Evolutionary conservation across 2,113 vertebrate species (phyloP), one percentile per base, ranked within the genome.

Genomic region (Campylomormyrus tamandua): DNA sequence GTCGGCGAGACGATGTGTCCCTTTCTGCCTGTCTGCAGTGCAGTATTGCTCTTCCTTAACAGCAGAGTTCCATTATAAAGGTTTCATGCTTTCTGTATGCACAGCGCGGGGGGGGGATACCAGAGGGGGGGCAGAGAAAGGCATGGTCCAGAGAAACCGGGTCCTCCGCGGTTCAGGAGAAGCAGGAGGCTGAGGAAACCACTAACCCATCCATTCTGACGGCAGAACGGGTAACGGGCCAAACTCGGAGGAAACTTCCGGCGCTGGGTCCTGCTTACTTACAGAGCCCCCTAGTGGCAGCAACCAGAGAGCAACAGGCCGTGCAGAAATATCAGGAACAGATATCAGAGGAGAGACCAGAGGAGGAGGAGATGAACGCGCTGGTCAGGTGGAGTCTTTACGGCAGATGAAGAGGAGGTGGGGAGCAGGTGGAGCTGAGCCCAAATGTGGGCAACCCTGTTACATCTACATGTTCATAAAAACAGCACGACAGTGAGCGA

Each of bases 21-120:
- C 21, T 83, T 24, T 39, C 80, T 46, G 80, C 19, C 35, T 42
- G 35, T 24, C 45, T 48, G 46, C 92, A 91, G 91, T 87, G 62
- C 77, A 88, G 93, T 95, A 94, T 94, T 94, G 93, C 95, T 94
- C 88, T 80, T 87, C 21, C 46, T 85, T 90, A 88, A 91, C 66
- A 45, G 83, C 74, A 7, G 66, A 74, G 89, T 89, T 90, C 13
- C 42, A 93, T 74, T 89, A 93, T 92, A 91, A 94, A 94, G 90
- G 93, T 91, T 70, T 87, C 58, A 83, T 88, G 70, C 31, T 74
- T 91, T 45, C 31, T 11, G 24, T 85, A 49, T 49, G 21, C 42
- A n/a, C 46, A 46, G 42, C 46, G 31, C 4, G 35, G 35, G 35
- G 35, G 35, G 35, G 15, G 27, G 19, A 45, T 1, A 46, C 3